Base-by-base conservation (phyloP, 2,113 vertebrate genomes). In the Rhombomys opimus region DNA sequence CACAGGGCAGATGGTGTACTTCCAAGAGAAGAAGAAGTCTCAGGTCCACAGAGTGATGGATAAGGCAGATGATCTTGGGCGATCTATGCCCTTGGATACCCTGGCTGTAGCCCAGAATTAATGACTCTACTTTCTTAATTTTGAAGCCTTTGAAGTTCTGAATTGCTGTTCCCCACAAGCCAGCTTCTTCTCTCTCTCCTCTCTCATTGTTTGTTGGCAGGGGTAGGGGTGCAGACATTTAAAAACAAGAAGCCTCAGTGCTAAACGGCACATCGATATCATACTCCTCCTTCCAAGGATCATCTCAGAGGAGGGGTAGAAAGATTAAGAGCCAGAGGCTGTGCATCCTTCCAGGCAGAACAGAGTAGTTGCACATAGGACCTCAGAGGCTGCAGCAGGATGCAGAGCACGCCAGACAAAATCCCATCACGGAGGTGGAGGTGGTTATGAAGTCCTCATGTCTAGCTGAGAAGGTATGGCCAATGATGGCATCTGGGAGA, bases 101-200 rank as follows among this genome's bases (percentile, higher is more conserved):
- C 17, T 46, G 32, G 27, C 15, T 30, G 20, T 11, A 46, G 61
- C 35, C 73, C 50, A 57, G 30, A 77, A 54, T 80, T 59, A 92
- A 12, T 84, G 41, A 78, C 14, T 70, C 22, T 32, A 50, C 38
- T 54, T 92, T 46, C n/a, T 87, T 77, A 32, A 67, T 30, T 86
- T 78, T 65, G 41, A 68, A 90, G 41, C 41, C 75, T 65, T 63
- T 78, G 38, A 81, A 82, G 38, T 17, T 91, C 52, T 65, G 50
- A 92, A 80, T 35, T 4, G 0, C 12, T 85, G 61, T 30, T 2
- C 23, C 4, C 32, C 50, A n/a, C 1, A 0, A 22, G 50, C 2
- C 46, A 5, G 46, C 38, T 59, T 4, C 3, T 63, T 76, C 63
- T 13, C 22, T 81, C 14, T 65, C 32, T 54, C 1, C 1, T 1